Evolutionary conservation across 30 jellyfish, hydroid and myxozoan genomes (phyloP).

Genomic region (Aurelia sp.): DNA sequence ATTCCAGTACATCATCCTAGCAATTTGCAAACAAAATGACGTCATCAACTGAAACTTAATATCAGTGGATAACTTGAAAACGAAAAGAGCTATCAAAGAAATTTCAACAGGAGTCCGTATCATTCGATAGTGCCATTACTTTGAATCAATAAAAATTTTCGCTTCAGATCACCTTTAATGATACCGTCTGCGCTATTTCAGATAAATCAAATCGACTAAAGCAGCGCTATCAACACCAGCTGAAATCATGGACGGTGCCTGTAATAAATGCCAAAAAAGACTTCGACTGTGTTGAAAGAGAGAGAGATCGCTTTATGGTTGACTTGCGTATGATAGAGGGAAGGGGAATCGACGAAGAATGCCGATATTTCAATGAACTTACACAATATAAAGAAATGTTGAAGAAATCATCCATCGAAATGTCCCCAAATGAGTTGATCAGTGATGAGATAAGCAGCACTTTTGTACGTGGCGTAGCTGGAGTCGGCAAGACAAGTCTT

Average conservation of each 20-base stretch:
- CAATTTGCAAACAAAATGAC: no score
- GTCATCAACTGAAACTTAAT: no score
- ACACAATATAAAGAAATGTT: conserved; percentile 9
- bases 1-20: no score
- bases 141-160: no score
- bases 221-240: conserved; percentile 11
- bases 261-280: conserved; percentile 4
- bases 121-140: no score
- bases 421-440: not conserved
- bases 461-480: conserved; percentile 55
- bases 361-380: not conserved
- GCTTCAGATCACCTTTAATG: no score
- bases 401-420: not conserved
- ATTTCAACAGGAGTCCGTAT: no score
- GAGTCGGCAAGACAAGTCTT: conserved; percentile 48
- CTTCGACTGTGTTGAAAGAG: conserved; percentile 12
- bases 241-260: conserved; percentile 29
- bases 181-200: not conserved
- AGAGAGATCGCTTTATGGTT: conserved; percentile 5
- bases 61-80: no score
- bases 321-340: conserved; percentile 21
- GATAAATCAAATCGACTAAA: conserved; percentile 4
- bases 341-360: not conserved
- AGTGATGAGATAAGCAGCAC: not conserved
- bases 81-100: no score